Evolutionary conservation across 2,113 vertebrate genomes (phyloP).

Genomic region (Chinchilla lanigera): DNA sequence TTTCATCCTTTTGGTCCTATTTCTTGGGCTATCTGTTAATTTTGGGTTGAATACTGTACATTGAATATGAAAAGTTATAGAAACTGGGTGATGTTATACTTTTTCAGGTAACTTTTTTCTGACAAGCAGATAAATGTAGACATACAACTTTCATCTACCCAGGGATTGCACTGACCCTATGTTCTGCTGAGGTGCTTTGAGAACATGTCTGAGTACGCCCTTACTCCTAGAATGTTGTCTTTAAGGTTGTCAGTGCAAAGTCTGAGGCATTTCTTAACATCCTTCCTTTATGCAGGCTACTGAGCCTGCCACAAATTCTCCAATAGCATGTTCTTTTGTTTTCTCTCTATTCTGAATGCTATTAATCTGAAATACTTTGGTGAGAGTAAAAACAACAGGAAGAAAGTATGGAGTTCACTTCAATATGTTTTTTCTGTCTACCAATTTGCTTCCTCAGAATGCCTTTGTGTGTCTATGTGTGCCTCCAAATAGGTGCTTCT

Average conservation of each 20-base stretch:
- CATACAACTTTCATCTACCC: neutral
- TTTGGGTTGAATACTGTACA: neutral
- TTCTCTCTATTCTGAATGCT: neutral
- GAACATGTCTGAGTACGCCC: neutral
- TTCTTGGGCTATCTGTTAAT: neutral
- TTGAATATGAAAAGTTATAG: neutral
- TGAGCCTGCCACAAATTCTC: neutral
- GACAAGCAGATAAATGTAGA: neutral
- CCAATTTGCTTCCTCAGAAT: neutral
- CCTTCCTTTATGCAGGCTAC: neutral
- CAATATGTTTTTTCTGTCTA: neutral
- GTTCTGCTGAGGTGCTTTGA: neutral
- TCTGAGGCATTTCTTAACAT: neutral
- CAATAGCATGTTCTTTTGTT: neutral
- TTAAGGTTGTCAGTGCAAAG: neutral
- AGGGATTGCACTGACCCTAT: neutral
- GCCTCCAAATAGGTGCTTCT: neutral
- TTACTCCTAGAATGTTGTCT: neutral
- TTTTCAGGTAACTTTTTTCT: neutral
- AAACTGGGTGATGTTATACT: neutral
- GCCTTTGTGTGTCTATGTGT: neutral
- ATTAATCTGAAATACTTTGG: neutral
- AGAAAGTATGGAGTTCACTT: neutral
- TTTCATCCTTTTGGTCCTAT: neutral
- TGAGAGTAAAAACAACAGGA: neutral